Evolutionary conservation across 1,140 invertebrate genomes (phyloP).

Genomic region (Manduca sexta): DNA sequence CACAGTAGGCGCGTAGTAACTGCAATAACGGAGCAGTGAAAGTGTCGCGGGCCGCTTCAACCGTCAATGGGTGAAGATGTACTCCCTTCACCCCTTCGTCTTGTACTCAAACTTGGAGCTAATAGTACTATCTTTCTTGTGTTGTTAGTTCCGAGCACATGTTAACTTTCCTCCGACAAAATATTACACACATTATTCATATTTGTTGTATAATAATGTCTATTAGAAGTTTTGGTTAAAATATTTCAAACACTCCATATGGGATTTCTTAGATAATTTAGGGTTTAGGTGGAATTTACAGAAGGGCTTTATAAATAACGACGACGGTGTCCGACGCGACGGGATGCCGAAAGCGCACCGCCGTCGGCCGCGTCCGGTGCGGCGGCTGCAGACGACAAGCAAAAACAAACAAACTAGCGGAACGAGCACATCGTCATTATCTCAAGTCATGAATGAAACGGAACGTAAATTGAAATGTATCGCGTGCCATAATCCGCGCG

Average conservation of each 20-base stretch:
- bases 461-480: conserved; percentile 71
- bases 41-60: conserved; percentile 68
- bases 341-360: too few species aligned
- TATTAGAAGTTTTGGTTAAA: too few species aligned
- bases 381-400: conserved; percentile 26
- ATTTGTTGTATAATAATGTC: too few species aligned
- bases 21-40: conserved; percentile 71
- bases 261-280: too few species aligned
- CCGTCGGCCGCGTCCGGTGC: too few species aligned
- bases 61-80: conserved; percentile 70
- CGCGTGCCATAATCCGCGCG: conserved; percentile 70
- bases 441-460: conserved; percentile 68
- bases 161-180: conserved; percentile 3
- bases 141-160: conserved; percentile 17
- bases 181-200: too few species aligned
- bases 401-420: conserved; percentile 56
- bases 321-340: too few species aligned
- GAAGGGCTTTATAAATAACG: too few species aligned
- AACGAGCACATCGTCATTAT: conserved; percentile 63
- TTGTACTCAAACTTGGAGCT: conserved; percentile 61
- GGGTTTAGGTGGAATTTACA: too few species aligned
- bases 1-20: conserved; percentile 67
- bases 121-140: conserved; percentile 54
- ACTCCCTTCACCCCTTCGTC: conserved; percentile 60
- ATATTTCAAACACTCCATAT: too few species aligned